Conservation (phyloP, 2,113 vertebrate species). For the Phoxinus phoxinus region DNA sequence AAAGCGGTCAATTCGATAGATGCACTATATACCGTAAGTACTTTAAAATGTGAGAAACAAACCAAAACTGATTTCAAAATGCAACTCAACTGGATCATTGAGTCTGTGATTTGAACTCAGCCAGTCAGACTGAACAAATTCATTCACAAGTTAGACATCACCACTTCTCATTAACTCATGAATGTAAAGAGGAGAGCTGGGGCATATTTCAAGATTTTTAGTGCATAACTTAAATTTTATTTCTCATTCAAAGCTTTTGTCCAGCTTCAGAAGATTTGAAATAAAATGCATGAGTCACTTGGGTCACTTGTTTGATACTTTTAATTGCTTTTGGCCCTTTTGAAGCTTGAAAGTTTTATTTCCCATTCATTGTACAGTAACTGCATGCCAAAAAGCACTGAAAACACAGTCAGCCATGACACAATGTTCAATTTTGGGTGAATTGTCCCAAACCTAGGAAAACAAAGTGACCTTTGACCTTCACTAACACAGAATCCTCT, state of each 20-base stretch:
- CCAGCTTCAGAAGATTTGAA: background rate
- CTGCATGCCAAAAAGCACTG: background rate
- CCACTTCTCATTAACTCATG: background rate
- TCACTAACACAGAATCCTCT: background rate
- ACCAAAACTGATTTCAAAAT: background rate
- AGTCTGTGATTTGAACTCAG: background rate
- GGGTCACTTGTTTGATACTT: background rate
- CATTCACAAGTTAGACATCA: no score
- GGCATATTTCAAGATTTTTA: no score
- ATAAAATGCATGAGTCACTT: background rate
- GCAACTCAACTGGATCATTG: background rate
- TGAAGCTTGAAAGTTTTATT: background rate
- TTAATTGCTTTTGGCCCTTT: background rate
- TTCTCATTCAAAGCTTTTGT: background rate
- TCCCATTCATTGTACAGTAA: background rate
- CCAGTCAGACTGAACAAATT: background rate
- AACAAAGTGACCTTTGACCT: background rate
- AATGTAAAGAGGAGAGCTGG: no score
- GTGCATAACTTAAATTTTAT: no score
- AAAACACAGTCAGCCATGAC: background rate
- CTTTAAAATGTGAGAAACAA: background rate
- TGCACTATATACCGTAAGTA: background rate
- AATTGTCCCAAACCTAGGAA: background rate
- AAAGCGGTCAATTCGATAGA: background rate
- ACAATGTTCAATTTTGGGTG: background rate